Evolutionary conservation across 2,888 invertebrate species (phyloP).

Genomic region (Drosophila mimica): DNA sequence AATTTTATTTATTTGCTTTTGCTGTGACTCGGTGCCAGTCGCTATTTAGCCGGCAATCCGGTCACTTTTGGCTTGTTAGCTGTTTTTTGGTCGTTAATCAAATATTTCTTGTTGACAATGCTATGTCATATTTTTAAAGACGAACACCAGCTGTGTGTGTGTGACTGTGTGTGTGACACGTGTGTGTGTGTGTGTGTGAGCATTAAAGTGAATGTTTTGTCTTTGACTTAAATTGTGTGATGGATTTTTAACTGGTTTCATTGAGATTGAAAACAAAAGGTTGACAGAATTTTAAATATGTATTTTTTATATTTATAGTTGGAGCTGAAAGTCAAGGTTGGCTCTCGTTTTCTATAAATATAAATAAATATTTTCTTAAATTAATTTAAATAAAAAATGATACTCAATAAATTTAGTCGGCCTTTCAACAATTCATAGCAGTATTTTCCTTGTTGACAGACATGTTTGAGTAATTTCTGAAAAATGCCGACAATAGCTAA

Average conservation of each 20-base stretch:
- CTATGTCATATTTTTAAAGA: constrained; percentile 77
- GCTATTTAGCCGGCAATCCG: constrained; percentile 26
- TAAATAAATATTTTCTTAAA: neutral
- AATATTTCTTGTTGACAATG: constrained; percentile 76
- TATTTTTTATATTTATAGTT: neutral
- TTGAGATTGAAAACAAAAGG: constrained; percentile 16
- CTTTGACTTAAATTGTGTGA: constrained; percentile 22
- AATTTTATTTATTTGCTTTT: constrained; percentile 34
- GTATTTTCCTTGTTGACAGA: neutral
- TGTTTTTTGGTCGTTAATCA: constrained; percentile 73
- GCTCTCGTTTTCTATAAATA: neutral
- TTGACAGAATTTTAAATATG: constrained; percentile 2
- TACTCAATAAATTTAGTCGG: neutral
- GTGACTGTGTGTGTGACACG: constrained; percentile 13
- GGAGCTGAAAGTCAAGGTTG: neutral
- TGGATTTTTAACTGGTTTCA: constrained; percentile 57
- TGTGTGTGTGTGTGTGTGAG: constrained; percentile 19
- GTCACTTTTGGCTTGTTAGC: constrained; percentile 42
- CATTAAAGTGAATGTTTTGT: constrained; percentile 18
- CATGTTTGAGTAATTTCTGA: neutral
- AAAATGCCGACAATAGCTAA: constrained; percentile 21
- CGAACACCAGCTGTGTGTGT: constrained; percentile 69
- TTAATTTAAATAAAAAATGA: neutral
- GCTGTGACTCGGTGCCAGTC: constrained; percentile 27
- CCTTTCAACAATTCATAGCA: neutral